Conservation (phyloP, 2,888 invertebrate genomes). For the Heliconius aoede region DNA sequence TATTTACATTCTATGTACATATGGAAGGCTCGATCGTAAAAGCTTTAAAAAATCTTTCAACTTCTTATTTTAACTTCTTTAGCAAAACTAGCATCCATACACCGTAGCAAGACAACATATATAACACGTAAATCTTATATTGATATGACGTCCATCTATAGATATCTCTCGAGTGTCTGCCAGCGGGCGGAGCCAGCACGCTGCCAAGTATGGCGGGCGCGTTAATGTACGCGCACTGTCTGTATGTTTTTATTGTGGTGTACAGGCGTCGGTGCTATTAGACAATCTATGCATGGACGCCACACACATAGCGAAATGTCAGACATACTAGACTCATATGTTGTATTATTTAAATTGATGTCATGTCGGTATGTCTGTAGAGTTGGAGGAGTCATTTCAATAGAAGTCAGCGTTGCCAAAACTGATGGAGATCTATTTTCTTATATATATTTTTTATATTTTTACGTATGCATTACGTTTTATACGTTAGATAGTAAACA, state of each 20-base stretch:
- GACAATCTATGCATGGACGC: constrained; percentile 46
- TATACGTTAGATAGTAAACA: too few species aligned
- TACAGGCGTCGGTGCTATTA: constrained; percentile 62
- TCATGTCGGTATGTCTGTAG: constrained; percentile 19
- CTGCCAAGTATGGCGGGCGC: constrained; percentile 82
- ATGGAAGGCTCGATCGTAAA: not conserved
- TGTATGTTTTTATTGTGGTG: constrained; percentile 73
- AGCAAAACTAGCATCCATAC: constrained; percentile 42
- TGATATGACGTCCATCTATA: constrained; percentile 67
- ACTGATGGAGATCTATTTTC: not conserved
- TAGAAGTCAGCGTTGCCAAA: not conserved
- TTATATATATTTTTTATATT: too few species aligned
- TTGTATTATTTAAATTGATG: constrained; percentile 33
- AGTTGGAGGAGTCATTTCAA: not conserved
- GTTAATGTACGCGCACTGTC: constrained; percentile 77
- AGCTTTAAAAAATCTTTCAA: not conserved
- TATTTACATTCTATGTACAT: not conserved
- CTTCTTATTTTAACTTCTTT: constrained; percentile 28
- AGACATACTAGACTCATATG: constrained; percentile 32
- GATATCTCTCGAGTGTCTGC: constrained; percentile 66
- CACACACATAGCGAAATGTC: constrained; percentile 47
- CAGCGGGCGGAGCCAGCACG: constrained; percentile 72
- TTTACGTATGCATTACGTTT: too few species aligned
- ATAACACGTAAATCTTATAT: constrained; percentile 52
- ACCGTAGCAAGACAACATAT: constrained; percentile 30